Evolutionary conservation across 2,888 invertebrate species (phyloP).

Genomic region (Nymphalis c-album): DNA sequence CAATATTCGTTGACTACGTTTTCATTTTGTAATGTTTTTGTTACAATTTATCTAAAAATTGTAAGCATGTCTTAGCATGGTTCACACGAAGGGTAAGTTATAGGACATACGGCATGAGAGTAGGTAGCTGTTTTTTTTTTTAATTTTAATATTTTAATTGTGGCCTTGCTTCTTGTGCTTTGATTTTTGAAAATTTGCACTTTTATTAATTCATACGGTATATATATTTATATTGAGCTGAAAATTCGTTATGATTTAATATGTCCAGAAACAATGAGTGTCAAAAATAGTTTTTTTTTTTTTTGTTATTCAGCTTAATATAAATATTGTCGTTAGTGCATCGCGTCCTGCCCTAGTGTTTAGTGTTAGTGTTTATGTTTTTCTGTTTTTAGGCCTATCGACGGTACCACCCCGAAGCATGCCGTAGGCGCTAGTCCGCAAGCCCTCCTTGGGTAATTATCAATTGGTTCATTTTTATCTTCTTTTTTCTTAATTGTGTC

Average conservation of each 20-base stretch:
- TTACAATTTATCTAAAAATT: not conserved
- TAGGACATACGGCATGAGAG: constrained; percentile 7
- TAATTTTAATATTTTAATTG: not conserved
- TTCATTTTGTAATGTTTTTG: not conserved
- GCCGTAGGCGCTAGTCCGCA: constrained; percentile 82
- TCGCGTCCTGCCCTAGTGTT: constrained; percentile 55
- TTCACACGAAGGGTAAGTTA: not conserved
- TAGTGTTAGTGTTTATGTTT: constrained; percentile 76
- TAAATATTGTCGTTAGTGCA: constrained; percentile 37
- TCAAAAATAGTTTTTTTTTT: not conserved
- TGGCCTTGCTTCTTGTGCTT: constrained; percentile 32
- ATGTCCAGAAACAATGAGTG: too few species aligned
- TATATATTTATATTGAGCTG: constrained; percentile 38
- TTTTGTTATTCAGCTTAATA: constrained; percentile 34
- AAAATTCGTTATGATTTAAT: not conserved
- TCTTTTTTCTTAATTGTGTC: constrained; percentile 11
- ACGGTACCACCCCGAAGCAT: constrained; percentile 80
- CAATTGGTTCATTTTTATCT: constrained; percentile 41
- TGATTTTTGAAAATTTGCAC: constrained; percentile 28
- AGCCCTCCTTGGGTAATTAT: constrained; percentile 85
- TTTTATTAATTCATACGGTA: constrained; percentile 3
- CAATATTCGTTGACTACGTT: not conserved
- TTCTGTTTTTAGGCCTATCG: constrained; percentile 85
- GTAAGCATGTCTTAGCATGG: constrained; percentile 7
- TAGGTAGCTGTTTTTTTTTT: constrained; percentile 11